These are phyloP conservation scores for Heliornis fulica DNA, from an alignment of 2,113 vertebrate genomes.

Conservation along the genomic window DNA sequence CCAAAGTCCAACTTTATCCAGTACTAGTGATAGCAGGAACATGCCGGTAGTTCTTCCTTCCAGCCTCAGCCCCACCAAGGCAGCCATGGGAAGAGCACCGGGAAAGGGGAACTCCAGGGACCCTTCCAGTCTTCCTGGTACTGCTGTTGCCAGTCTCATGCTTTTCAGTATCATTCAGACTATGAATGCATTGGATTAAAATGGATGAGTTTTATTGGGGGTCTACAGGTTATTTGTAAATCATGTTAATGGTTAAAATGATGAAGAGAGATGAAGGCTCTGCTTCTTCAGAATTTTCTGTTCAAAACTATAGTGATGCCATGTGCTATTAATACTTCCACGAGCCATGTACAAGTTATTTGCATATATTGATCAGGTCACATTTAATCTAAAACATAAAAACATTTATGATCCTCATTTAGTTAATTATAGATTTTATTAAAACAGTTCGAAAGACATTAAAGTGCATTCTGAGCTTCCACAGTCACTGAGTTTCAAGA, in stretches of 20 bases:
- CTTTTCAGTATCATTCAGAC: neutral
- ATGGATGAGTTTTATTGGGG: neutral
- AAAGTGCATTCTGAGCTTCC: neutral
- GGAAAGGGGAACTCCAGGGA: neutral
- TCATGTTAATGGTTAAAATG: neutral
- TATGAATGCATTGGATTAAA: neutral
- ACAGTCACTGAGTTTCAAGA: neutral
- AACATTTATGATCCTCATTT: neutral
- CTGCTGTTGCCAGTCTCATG: neutral
- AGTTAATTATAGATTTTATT: constrained; percentile 24
- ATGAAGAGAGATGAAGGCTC: neutral
- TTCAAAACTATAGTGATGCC: neutral
- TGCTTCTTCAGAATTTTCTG: neutral
- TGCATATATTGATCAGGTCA: neutral
- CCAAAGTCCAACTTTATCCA: neutral
- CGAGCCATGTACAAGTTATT: neutral
- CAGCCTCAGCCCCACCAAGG: neutral
- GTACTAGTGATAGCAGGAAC: neutral
- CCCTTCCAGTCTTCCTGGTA: neutral
- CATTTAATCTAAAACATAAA: neutral
- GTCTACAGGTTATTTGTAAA: neutral
- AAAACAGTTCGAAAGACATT: neutral
- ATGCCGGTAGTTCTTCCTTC: neutral
- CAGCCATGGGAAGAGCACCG: neutral
- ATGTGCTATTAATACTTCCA: neutral